A percentile compares a stretch with the other conserved stretches of the same genome.
These are phyloP conservation scores for Xanthorhoe spadicearia DNA, from an alignment of 2,888 invertebrate genomes.

Conservation along the genomic window DNA sequence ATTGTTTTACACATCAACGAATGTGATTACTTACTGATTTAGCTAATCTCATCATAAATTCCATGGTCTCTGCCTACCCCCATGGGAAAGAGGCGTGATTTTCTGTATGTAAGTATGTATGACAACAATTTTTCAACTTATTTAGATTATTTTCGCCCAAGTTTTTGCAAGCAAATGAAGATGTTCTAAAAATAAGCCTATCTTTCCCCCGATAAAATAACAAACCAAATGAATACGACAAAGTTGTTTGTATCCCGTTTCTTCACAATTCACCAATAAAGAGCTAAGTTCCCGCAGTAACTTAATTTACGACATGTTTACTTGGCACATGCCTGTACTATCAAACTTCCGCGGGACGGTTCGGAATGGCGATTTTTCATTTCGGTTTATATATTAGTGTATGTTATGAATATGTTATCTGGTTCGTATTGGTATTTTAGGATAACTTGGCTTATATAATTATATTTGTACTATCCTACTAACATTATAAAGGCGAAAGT, in stretches of 20 bases:
- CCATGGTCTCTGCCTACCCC: too few relatives aligned
- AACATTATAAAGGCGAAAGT: too few relatives aligned
- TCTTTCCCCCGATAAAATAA: neutral
- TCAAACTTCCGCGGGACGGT: slow-evolving; percentile 29
- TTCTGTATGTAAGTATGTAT: too few relatives aligned
- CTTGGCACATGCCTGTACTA: slow-evolving; percentile 44
- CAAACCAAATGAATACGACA: slow-evolving; percentile 29
- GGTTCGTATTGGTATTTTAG: neutral
- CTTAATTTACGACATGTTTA: slow-evolving; percentile 73
- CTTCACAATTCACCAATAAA: slow-evolving; percentile 34
- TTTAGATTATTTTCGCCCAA: too few relatives aligned
- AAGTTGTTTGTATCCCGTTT: slow-evolving; percentile 36
- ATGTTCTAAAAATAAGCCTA: neutral
- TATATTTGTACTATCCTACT: too few relatives aligned
- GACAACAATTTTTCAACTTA: too few relatives aligned
- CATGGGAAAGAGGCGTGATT: too few relatives aligned
- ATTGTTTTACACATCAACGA: too few relatives aligned
- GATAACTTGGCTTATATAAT: too few relatives aligned
- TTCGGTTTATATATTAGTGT: slow-evolving; percentile 11
- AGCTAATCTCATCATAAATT: too few relatives aligned
- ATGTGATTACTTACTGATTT: too few relatives aligned
- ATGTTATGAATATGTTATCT: neutral
- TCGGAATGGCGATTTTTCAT: slow-evolving; percentile 31
- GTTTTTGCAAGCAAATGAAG: too few relatives aligned
- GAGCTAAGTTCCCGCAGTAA: slow-evolving; percentile 28